phyloP scores from a whole-genome alignment of 1,140 invertebrate species.

The Lasaia peninsularis region DNA sequence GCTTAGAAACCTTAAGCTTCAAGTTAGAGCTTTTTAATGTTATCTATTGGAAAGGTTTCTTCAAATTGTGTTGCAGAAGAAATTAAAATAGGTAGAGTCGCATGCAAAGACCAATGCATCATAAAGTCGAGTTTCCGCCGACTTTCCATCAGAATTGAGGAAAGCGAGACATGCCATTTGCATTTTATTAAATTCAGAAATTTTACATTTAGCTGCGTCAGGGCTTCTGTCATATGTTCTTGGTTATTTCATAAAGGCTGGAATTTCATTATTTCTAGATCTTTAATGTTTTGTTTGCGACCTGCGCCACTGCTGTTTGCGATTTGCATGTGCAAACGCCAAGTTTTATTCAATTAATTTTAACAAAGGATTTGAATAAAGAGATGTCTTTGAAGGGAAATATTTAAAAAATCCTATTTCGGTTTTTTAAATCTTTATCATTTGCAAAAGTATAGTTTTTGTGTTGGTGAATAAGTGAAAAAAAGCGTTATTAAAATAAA shows the following conservation, averaged over 20 bases:
- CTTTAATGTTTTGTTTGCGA: constrained; percentile 4
- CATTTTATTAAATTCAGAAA: constrained; percentile 38
- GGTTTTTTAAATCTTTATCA: no score
- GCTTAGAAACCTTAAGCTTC: no score
- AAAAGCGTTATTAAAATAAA: no score
- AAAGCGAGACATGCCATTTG: constrained; percentile 26
- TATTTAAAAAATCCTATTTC: no score
- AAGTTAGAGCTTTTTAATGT: no score
- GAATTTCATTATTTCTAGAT: constrained; percentile 9
- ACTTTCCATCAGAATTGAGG: constrained; percentile 19
- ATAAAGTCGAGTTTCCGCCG: constrained; percentile 18
- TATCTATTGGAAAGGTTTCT: no score
- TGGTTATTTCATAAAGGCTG: constrained; percentile 16
- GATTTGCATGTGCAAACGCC: background rate
- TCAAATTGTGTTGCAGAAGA: no score
- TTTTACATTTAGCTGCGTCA: constrained; percentile 27
- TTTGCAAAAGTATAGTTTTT: no score
- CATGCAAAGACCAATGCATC: constrained; percentile 11
- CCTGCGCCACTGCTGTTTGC: background rate
- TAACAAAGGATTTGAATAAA: no score
- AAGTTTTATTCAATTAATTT: background rate
- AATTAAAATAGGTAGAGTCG: background rate
- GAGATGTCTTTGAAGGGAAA: no score
- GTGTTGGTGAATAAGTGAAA: no score
- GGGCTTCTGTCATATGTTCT: constrained; percentile 12